phyloP scores from a whole-genome alignment of 2,113 vertebrate species.

The Plecotus auritus region DNA sequence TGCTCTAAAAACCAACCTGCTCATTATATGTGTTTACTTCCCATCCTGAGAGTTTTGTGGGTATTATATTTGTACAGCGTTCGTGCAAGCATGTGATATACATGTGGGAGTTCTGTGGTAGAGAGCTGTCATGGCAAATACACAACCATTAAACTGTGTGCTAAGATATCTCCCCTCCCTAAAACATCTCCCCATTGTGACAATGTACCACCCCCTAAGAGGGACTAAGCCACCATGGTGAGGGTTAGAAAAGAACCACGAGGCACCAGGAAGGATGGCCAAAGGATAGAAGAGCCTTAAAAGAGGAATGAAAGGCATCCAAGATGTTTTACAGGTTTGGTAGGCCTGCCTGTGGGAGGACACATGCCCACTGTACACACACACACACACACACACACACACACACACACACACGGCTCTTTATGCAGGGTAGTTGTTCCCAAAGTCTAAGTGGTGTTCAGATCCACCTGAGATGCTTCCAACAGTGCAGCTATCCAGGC shows the following conservation, averaged over 20 bases:
- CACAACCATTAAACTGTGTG: too few species aligned
- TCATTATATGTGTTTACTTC: background rate
- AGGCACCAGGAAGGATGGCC: background rate
- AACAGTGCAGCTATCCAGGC: background rate
- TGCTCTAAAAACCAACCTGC: background rate
- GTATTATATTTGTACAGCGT: background rate
- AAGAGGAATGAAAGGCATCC: background rate
- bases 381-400: too few species aligned
- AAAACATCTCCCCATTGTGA: background rate
- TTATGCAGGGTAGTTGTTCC: background rate
- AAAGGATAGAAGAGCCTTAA: background rate
- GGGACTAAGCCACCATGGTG: background rate
- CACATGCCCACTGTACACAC: background rate
- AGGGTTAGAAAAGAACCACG: background rate
- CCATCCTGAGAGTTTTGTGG: background rate
- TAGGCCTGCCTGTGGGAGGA: background rate
- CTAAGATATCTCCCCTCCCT: background rate
- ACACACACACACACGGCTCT: background rate
- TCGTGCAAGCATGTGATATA: background rate
- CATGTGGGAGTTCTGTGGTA: background rate
- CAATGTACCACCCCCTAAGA: background rate
- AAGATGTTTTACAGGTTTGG: background rate
- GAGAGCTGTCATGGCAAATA: background rate
- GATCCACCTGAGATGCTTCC: background rate
- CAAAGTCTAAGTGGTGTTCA: background rate